phyloP scores from a whole-genome alignment of 2,888 invertebrate genomes.

The Yponomeuta evonymella region DNA sequence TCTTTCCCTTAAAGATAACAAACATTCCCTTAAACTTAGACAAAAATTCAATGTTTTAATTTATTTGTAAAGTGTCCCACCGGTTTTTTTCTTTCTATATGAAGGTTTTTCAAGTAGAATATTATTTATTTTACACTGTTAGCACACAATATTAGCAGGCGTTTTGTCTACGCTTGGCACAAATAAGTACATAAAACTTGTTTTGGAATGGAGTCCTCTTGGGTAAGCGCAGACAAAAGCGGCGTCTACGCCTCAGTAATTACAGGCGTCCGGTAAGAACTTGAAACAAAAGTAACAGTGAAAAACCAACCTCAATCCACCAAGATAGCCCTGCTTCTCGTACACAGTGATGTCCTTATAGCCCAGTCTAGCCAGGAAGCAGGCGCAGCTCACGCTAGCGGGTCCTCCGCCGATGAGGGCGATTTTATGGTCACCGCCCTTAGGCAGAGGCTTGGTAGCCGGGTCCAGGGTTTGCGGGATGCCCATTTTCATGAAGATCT shows the following conservation, averaged over 20 bases:
- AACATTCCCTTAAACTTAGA: no score
- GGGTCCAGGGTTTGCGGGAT: slow-evolving; percentile 91
- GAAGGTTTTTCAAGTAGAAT: no score
- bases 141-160: no score
- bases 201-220: no score
- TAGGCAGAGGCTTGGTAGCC: slow-evolving; percentile 72
- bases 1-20: no score
- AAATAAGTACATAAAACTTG: no score
- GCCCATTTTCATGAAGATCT: slow-evolving; percentile 96
- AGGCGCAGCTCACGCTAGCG: slow-evolving; percentile 96
- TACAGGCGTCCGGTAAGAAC: background rate
- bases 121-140: no score
- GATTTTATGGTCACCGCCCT: slow-evolving; percentile 81
- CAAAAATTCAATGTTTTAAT: no score
- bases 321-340: slow-evolving; percentile 90
- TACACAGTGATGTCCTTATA: slow-evolving; percentile 94
- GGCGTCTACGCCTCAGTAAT: background rate
- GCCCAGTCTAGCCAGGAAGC: slow-evolving; percentile 94
- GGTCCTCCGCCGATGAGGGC: slow-evolving; percentile 97
- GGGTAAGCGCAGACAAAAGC: no score
- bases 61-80: no score
- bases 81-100: no score
- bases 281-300: background rate
- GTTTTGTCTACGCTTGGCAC: no score
- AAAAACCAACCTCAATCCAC: slow-evolving; percentile 86